phyloP scores from a whole-genome alignment of 2,113 vertebrate genomes.

The Smithornis capensis region DNA sequence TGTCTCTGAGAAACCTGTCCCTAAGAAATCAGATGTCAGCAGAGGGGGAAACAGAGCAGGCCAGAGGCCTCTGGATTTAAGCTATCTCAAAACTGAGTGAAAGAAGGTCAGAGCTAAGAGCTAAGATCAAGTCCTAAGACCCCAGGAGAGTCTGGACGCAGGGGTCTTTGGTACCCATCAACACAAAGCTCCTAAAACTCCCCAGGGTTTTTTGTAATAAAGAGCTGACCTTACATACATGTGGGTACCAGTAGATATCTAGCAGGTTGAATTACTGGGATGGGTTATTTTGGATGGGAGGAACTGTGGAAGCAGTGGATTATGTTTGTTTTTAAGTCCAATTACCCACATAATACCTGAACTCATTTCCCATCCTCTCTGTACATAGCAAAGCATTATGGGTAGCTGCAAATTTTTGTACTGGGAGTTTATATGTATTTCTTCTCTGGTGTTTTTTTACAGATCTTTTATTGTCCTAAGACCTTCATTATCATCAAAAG shows the following conservation, averaged over 20 bases:
- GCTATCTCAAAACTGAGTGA: not conserved
- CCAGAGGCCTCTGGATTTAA: not conserved
- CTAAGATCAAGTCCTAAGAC: too few species aligned
- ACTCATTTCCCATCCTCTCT: not conserved
- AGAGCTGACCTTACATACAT: not conserved
- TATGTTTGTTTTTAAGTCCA: not conserved
- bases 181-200: not conserved
- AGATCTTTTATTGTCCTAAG: slow-evolving; percentile 52
- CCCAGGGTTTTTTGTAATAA: not conserved
- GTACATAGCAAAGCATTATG: not conserved
- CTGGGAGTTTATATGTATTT: not conserved
- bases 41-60: not conserved
- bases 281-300: not conserved
- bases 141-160: not conserved
- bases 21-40: not conserved
- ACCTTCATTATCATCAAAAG: slow-evolving; percentile 40
- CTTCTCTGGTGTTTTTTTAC: not conserved
- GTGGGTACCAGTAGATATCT: not conserved
- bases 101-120: not conserved
- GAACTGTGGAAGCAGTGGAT: not conserved
- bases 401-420: not conserved
- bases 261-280: not conserved
- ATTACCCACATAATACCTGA: not conserved
- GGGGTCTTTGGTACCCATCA: not conserved
- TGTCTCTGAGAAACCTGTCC: not conserved